Percentiles rank a stretch among this genome's conserved stretches.
Evolutionary conservation across 1,140 invertebrate species (phyloP).

Genomic region (Dufourea novaeangliae): DNA sequence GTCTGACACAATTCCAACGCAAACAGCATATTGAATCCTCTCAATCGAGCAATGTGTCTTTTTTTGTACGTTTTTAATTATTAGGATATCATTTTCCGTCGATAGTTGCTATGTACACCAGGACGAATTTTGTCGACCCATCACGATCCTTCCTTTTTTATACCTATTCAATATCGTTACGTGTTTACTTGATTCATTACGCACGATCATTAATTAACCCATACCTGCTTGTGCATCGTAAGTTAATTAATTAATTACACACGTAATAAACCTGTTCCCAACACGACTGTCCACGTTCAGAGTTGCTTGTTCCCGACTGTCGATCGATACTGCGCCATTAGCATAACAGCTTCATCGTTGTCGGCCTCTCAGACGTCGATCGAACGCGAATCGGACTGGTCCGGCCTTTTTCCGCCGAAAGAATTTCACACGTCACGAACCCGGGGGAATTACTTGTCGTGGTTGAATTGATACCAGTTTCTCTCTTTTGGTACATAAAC

Average conservation of each 20-base stretch:
- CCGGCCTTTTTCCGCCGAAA: neutral
- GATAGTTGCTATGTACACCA: neutral
- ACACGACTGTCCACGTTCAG: constrained; percentile 49
- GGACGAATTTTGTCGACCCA: neutral
- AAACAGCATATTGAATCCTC: neutral
- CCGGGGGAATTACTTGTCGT: neutral
- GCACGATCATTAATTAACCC: constrained; percentile 62
- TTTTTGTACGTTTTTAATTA: constrained; percentile 38
- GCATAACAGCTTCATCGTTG: constrained; percentile 54
- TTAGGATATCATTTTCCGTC: neutral
- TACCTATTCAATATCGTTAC: constrained; percentile 20
- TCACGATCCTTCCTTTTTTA: constrained; percentile 17
- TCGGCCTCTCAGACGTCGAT: constrained; percentile 21
- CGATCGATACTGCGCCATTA: constrained; percentile 59
- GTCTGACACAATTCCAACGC: neutral
- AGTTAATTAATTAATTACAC: constrained; percentile 69
- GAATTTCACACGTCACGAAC: neutral
- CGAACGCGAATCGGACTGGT: constrained; percentile 12
- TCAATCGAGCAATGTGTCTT: neutral
- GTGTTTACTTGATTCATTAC: constrained; percentile 61
- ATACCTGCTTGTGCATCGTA: constrained; percentile 48
- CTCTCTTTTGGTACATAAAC: neutral
- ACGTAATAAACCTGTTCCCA: constrained; percentile 58
- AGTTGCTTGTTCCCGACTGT: constrained; percentile 41
- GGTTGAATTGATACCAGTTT: neutral